Evolutionary conservation across 2,888 invertebrate genomes (phyloP).

Genomic region (Brassicogethes aeneus): DNA sequence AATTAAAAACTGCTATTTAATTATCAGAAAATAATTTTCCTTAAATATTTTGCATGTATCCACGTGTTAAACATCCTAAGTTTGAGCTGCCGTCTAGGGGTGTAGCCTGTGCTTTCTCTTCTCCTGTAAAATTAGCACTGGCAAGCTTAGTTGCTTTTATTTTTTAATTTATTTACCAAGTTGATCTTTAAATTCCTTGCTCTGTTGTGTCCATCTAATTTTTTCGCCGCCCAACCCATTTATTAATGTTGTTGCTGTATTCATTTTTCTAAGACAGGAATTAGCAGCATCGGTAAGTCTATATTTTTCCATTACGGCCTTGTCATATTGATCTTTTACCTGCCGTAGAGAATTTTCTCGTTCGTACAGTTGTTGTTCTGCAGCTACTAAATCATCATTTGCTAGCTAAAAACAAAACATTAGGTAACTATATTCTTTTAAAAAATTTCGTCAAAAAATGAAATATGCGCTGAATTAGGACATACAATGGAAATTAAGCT

Average conservation of each 20-base stretch:
- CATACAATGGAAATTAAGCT: too few relatives aligned
- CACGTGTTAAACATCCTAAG: too few relatives aligned
- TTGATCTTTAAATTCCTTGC: slow-evolving; percentile 87
- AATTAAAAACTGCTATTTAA: too few relatives aligned
- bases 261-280: slow-evolving; percentile 90
- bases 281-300: slow-evolving; percentile 88
- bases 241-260: slow-evolving; percentile 88
- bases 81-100: too few relatives aligned
- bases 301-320: slow-evolving; percentile 88
- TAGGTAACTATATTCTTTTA: neutral
- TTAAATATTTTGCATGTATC: too few relatives aligned
- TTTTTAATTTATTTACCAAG: slow-evolving; percentile 41
- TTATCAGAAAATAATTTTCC: too few relatives aligned
- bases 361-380: slow-evolving; percentile 82
- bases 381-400: slow-evolving; percentile 80
- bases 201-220: slow-evolving; percentile 86
- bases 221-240: slow-evolving; percentile 92
- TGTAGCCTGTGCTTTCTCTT: too few relatives aligned
- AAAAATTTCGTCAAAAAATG: slow-evolving; percentile 3
- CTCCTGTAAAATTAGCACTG: too few relatives aligned
- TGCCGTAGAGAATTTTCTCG: slow-evolving; percentile 81
- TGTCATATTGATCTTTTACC: slow-evolving; percentile 89
- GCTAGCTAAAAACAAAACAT: slow-evolving; percentile 52
- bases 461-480: too few relatives aligned
- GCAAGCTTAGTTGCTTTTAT: too few relatives aligned